phyloP scores from a whole-genome alignment of 1,140 invertebrate genomes.

The Copidosoma floridanum region DNA sequence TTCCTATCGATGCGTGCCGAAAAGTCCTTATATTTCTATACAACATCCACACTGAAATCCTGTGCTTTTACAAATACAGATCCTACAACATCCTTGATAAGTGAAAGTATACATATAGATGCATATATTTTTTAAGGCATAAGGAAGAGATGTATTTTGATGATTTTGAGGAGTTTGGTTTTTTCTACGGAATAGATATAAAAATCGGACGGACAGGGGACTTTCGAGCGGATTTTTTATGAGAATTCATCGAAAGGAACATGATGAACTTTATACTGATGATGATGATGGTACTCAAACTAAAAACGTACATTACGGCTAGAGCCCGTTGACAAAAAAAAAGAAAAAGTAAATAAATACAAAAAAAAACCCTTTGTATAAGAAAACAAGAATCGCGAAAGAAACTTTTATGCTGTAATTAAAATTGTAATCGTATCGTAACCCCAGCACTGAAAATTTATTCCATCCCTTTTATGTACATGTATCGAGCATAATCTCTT shows the following conservation, averaged over 20 bases:
- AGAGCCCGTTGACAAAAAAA: constrained; percentile 7
- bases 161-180: background rate
- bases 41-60: background rate
- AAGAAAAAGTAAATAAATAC: background rate
- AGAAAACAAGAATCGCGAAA: constrained; percentile 44
- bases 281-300: too few species aligned
- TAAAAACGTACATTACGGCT: too few species aligned
- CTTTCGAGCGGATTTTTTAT: constrained; percentile 12
- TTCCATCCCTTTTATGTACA: constrained; percentile 42
- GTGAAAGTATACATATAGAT: constrained; percentile 14
- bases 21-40: constrained; percentile 19
- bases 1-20: constrained; percentile 22
- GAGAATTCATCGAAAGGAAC: constrained; percentile 19
- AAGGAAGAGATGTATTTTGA: constrained; percentile 19
- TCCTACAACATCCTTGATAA: background rate
- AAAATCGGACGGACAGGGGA: background rate
- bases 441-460: constrained; percentile 39
- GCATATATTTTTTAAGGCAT: constrained; percentile 15
- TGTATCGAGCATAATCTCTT: constrained; percentile 39
- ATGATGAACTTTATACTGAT: constrained; percentile 14
- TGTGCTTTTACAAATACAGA: constrained; percentile 4
- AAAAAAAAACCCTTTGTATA: too few species aligned
- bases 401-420: constrained; percentile 47
- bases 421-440: constrained; percentile 48
- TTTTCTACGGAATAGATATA: background rate